phyloP scores from a whole-genome alignment of 2,113 vertebrate genomes.

The Aegotheles bennettii region DNA sequence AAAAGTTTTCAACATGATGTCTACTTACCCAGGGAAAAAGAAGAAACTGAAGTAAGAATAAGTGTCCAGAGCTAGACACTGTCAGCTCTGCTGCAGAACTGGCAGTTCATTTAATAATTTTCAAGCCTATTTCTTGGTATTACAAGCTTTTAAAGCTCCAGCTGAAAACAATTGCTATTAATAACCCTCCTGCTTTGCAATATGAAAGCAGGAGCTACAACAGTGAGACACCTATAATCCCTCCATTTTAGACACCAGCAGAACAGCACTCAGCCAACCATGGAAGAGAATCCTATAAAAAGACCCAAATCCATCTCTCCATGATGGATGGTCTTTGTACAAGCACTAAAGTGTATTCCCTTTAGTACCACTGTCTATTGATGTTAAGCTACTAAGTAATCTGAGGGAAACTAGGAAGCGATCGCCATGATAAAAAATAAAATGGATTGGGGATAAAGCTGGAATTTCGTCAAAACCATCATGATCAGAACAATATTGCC shows the following conservation, averaged over 20 bases:
- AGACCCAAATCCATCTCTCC: constrained; percentile 56
- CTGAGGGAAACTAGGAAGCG: constrained; percentile 56
- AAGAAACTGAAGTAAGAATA: constrained; percentile 17
- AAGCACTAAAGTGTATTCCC: constrained; percentile 65
- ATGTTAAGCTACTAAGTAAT: constrained; percentile 63
- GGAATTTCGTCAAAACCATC: constrained; percentile 59
- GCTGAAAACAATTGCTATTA: constrained; percentile 45
- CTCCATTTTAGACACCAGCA: constrained; percentile 40
- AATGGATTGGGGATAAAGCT: constrained; percentile 54
- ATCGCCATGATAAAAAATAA: constrained; percentile 55
- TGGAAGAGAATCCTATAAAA: constrained; percentile 56
- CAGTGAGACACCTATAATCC: constrained; percentile 57
- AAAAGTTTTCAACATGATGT: background rate
- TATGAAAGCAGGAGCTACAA: constrained; percentile 41
- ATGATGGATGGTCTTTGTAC: constrained; percentile 60
- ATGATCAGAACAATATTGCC: constrained; percentile 58
- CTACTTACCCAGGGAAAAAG: background rate
- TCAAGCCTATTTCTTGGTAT: background rate
- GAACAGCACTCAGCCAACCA: constrained; percentile 59
- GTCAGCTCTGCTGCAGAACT: background rate
- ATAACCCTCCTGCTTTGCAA: constrained; percentile 40
- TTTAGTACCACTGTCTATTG: constrained; percentile 64
- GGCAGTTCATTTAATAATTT: constrained; percentile 46
- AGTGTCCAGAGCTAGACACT: background rate
- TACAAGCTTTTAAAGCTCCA: constrained; percentile 49